Base-by-base conservation (phyloP, 2,888 invertebrate genomes). In the Anorthoa munda region DNA sequence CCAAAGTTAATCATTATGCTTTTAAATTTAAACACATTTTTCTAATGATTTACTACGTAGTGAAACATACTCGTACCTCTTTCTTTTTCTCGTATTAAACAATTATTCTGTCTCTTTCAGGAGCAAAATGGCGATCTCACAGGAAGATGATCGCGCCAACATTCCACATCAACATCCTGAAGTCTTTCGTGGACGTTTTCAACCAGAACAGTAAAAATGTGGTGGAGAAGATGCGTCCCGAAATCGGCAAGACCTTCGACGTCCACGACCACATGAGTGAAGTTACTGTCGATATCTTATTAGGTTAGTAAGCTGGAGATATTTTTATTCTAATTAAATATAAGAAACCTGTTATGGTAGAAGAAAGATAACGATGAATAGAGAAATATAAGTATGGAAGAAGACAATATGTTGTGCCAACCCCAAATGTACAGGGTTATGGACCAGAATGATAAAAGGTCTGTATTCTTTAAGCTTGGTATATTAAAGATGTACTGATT, bases 141-240 rank as follows among this genome's bases (percentile, higher is more conserved):
- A 97, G 98, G 71, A 98, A 98, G 95, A 96, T 98, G 89, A 98
- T 98, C 73, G 98, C 98, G 0, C 98, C 98, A 21, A 98, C 98
- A 58, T 98, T 98, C 96, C 98, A 98, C 89, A 97, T 98, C 89
- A 98, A 98, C 90, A 98, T 98, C 1, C 92, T 98, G 60, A 98
- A 98, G 93, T 97, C 97, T 2, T 98, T 98, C 89, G 97, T 98
- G 79, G 97, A 97, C 63, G 96, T 97, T 0, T 98, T 98, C 92
- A 97, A 98, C 72, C 96, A 97, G 1, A 98, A 98, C 91, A 97
- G 98, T 31, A 95, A 95, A 72, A 95, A 96, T 17, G 97, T 97
- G 0, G 97, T 97, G 0, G 95, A 97, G 7, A 97, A 97, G 83
- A 93, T 98, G 93, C 92, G 93, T 75, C 94, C 96, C 63, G 97